These are phyloP conservation scores for Epinotia demarniana DNA, from an alignment of 2,888 invertebrate genomes.

Conservation along the genomic window DNA sequence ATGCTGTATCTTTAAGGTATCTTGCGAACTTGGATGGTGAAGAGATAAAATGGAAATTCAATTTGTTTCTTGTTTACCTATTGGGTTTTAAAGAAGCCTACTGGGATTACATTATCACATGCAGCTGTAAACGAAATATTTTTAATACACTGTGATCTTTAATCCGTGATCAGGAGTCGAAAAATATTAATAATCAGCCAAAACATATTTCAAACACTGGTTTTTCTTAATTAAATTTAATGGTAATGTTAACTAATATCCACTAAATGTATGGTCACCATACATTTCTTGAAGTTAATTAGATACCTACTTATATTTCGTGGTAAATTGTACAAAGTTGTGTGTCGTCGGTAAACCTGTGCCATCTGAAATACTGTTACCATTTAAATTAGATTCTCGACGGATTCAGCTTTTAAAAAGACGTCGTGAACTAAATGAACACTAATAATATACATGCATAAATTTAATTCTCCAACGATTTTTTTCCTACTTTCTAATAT, in stretches of 20 bases:
- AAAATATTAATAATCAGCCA: no score
- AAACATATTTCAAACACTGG: no score
- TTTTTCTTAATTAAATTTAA: no score
- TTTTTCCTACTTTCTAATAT: no score
- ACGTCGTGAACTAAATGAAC: not conserved
- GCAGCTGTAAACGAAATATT: not conserved
- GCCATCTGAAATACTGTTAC: not conserved
- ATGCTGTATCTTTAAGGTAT: conserved; percentile 38
- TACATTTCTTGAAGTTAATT: no score
- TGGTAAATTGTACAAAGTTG: not conserved
- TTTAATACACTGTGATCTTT: not conserved
- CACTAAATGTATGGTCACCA: no score
- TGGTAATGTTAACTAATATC: no score
- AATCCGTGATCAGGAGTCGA: no score
- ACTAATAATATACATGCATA: not conserved
- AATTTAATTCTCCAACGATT: no score
- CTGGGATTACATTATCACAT: not conserved
- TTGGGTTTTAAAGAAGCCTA: not conserved
- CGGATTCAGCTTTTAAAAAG: not conserved
- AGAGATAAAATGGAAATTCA: conserved; percentile 39
- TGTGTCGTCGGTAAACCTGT: not conserved
- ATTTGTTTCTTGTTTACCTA: conserved; percentile 32
- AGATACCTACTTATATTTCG: not conserved
- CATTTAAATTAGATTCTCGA: not conserved
- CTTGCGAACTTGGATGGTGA: conserved; percentile 36